Evolutionary conservation across 1,140 invertebrate species (phyloP).

Genomic region (Caenorhabditis briggsae): DNA sequence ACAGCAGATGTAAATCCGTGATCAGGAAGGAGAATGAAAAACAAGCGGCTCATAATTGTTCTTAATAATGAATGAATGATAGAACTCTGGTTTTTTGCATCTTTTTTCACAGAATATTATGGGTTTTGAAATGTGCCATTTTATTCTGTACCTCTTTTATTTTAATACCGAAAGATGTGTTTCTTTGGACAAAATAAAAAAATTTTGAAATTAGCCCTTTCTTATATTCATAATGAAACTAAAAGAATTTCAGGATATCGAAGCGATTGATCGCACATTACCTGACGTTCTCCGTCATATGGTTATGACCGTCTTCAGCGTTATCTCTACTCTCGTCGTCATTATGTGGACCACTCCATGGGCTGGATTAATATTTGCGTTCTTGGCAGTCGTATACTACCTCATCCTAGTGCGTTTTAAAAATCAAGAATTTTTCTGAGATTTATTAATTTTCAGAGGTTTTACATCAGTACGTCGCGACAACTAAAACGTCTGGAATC

Average conservation of each 20-base stretch:
- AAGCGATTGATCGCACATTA: conserved; percentile 55
- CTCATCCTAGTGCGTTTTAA: conserved; percentile 83
- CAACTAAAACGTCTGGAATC: conserved; percentile 81
- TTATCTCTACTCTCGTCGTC: conserved; percentile 53
- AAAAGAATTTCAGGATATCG: conserved; percentile 64
- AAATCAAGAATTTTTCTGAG: not conserved
- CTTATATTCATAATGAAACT: too few relatives aligned
- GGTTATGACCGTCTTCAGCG: conserved; percentile 49
- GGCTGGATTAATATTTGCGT: not conserved
- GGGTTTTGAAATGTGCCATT: too few relatives aligned
- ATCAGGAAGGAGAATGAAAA: too few relatives aligned
- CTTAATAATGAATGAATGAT: too few relatives aligned
- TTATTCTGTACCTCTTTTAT: too few relatives aligned
- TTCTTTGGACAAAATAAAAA: too few relatives aligned
- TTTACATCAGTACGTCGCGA: conserved; percentile 80
- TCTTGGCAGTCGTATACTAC: conserved; percentile 81
- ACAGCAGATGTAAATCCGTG: too few relatives aligned
- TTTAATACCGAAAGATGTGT: too few relatives aligned
- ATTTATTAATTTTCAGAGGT: conserved; percentile 70
- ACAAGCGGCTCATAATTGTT: too few relatives aligned
- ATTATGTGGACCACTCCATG: conserved; percentile 58
- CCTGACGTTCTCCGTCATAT: conserved; percentile 56
- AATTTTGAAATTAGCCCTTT: too few relatives aligned
- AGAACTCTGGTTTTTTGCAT: too few relatives aligned
- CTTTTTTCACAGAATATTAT: too few relatives aligned